phyloP scores from a whole-genome alignment of 2,888 invertebrate genomes.

The Ochlodes sylvanus region DNA sequence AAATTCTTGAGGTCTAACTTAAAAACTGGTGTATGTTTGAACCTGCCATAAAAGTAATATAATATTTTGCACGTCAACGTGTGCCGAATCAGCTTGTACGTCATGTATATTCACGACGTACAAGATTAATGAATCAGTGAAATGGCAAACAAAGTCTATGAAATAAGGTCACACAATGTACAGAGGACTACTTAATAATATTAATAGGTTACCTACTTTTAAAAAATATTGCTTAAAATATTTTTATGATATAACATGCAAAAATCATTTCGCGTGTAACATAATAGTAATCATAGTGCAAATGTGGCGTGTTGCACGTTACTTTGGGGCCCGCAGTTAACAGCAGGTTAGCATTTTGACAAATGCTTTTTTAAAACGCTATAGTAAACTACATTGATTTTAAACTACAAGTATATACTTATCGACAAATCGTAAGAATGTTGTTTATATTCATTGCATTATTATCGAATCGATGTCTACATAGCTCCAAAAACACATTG shows the following conservation, averaged over 20 bases:
- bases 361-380: conserved; percentile 20
- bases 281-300: background rate
- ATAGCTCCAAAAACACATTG: too few species aligned
- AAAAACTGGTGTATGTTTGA: too few species aligned
- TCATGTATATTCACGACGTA: too few species aligned
- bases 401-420: too few species aligned
- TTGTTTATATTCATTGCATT: too few species aligned
- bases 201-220: background rate
- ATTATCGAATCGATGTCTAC: too few species aligned
- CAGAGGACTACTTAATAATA: background rate
- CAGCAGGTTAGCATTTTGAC: background rate
- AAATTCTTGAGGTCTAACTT: too few species aligned
- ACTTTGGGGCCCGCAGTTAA: background rate
- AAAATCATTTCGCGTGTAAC: background rate
- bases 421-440: too few species aligned
- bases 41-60: too few species aligned
- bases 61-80: too few species aligned
- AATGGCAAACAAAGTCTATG: background rate
- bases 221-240: background rate
- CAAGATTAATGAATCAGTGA: too few species aligned
- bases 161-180: background rate
- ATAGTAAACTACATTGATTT: background rate
- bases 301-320: conserved; percentile 22
- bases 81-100: too few species aligned
- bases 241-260: conserved; percentile 6